phyloP scores from a whole-genome alignment of 2,797 vertebrate genomes.

The Siniperca undulata region DNA sequence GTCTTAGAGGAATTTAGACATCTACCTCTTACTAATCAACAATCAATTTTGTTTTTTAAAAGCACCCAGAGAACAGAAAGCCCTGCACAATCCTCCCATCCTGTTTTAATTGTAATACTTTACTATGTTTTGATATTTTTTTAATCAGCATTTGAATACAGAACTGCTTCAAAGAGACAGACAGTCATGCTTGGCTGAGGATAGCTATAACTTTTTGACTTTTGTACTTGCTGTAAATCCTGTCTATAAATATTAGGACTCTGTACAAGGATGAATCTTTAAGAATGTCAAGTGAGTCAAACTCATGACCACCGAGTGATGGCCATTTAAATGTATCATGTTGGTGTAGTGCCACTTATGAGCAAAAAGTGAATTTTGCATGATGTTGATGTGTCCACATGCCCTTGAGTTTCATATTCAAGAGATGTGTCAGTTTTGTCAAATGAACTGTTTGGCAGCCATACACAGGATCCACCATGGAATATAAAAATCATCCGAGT shows the following conservation, averaged over 20 bases:
- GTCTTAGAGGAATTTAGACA: not conserved
- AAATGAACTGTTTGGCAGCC: no score
- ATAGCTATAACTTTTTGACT: not conserved
- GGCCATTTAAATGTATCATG: not conserved
- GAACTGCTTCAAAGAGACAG: not conserved
- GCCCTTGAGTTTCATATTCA: not conserved
- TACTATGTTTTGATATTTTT: not conserved
- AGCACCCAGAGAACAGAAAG: not conserved
- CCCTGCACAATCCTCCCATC: not conserved
- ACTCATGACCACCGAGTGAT: not conserved
- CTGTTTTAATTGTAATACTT: not conserved
- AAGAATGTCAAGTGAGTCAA: not conserved
- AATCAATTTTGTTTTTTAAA: not conserved
- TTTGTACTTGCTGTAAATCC: not conserved
- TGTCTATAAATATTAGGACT: not conserved
- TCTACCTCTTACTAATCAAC: not conserved
- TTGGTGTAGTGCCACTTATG: not conserved
- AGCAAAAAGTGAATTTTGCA: not conserved
- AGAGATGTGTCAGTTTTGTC: not conserved
- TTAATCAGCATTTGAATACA: not conserved
- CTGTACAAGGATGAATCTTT: not conserved
- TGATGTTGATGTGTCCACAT: not conserved
- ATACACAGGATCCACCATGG: no score
- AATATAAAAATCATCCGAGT: no score
- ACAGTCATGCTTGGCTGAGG: not conserved